A percentile compares a stretch with the other conserved stretches of the same genome.
phyloP scores from a whole-genome alignment of 23 tunicate species.

The Ascidia mentula region DNA sequence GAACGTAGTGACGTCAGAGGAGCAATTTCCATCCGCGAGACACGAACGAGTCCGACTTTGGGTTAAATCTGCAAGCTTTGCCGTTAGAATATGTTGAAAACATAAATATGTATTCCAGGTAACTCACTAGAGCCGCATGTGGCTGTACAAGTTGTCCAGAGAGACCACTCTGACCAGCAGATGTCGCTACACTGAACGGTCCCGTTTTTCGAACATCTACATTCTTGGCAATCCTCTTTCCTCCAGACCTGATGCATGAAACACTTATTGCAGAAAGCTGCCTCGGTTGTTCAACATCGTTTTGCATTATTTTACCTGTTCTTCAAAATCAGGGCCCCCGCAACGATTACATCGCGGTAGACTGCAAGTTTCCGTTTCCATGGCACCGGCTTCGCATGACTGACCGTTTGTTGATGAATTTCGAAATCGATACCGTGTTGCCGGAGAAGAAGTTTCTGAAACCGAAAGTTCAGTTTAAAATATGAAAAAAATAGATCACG shows the following conservation, averaged over 20 bases:
- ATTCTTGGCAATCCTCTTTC: background rate
- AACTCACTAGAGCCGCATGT: conserved; percentile 33
- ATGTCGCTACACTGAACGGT: conserved; percentile 7
- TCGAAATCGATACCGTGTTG: conserved; percentile 15
- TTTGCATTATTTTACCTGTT: background rate
- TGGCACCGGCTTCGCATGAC: conserved; percentile 17
- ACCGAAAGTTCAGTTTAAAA: background rate
- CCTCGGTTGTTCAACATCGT: background rate
- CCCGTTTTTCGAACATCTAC: conserved; percentile 9
- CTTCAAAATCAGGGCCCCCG: background rate
- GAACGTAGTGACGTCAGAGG: conserved; percentile 4
- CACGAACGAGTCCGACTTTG: conserved; percentile 13
- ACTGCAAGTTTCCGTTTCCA: conserved; percentile 10
- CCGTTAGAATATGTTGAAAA: too few species aligned
- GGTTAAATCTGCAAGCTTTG: background rate
- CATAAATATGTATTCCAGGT: too few species aligned
- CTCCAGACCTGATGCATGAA: background rate
- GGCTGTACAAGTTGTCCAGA: conserved; percentile 37
- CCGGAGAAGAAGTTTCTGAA: background rate
- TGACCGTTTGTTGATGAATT: conserved; percentile 2
- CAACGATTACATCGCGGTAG: conserved; percentile 2
- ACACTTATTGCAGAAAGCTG: background rate
- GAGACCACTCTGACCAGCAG: conserved; percentile 40
- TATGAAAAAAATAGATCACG: too few species aligned
- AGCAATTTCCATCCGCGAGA: background rate